phyloP scores from a whole-genome alignment of 1,140 invertebrate genomes.

The Anastrepha obliqua region DNA sequence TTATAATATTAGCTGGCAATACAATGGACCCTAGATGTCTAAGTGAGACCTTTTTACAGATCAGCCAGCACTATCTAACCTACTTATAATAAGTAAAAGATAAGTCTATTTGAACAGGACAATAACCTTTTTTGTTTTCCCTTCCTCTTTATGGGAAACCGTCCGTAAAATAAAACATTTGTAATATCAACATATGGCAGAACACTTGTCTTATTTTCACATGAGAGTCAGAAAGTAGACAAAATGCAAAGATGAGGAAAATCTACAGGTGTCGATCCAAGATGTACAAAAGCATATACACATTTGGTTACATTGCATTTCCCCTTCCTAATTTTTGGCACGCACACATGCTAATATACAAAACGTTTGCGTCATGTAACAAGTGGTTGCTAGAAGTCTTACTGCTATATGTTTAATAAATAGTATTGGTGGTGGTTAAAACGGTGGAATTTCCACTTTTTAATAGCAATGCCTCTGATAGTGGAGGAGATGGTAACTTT shows the following conservation, averaged over 20 bases:
- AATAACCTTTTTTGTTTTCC: not conserved
- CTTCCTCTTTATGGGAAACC: too few species aligned
- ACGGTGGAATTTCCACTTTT: not conserved
- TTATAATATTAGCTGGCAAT: not conserved
- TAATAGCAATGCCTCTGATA: not conserved
- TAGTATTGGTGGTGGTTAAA: not conserved
- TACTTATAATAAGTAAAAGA: too few species aligned
- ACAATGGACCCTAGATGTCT: too few species aligned
- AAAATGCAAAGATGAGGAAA: not conserved
- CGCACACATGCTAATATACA: constrained; percentile 7
- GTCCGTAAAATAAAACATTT: not conserved
- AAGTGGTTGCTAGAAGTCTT: not conserved
- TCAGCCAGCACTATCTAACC: too few species aligned
- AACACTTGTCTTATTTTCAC: not conserved
- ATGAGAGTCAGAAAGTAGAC: not conserved
- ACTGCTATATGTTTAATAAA: not conserved
- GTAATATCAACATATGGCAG: not conserved
- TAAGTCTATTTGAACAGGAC: not conserved
- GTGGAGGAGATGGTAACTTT: not conserved
- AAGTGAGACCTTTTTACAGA: too few species aligned
- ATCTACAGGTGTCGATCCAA: not conserved
- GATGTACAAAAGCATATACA: not conserved
- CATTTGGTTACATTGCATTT: not conserved
- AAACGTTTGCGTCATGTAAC: not conserved
- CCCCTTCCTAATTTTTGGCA: constrained; percentile 12